Conservation (phyloP, 1,140 invertebrate genomes). For the Hydropsyche tenuis region DNA sequence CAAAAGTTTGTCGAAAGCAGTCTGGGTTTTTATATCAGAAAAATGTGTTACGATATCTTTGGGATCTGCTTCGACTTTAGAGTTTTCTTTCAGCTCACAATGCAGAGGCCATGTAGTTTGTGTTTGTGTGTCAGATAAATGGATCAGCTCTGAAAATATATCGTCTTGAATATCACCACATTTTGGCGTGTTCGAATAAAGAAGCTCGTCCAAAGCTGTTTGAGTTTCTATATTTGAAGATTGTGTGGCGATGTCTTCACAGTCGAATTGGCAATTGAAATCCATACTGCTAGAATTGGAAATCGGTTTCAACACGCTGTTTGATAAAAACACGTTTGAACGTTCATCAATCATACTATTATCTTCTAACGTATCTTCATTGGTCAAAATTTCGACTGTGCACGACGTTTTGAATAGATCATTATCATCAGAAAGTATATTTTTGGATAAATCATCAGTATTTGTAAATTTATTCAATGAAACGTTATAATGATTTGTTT, state of each 20-base stretch:
- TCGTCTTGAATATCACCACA: conserved; percentile 3
- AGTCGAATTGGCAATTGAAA: conserved; percentile 21
- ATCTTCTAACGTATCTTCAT: too few species aligned
- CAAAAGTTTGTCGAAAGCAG: conserved; percentile 29
- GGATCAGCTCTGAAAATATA: conserved; percentile 30
- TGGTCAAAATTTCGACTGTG: too few species aligned
- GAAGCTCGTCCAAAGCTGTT: conserved; percentile 39
- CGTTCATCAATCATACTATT: too few species aligned
- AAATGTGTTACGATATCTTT: too few species aligned
- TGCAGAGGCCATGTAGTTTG: conserved; percentile 10
- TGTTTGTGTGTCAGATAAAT: conserved; percentile 33
- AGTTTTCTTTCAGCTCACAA: background rate
- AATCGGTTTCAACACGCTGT: too few species aligned
- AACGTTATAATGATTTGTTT: too few species aligned
- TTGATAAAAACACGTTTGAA: too few species aligned
- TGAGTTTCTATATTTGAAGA: conserved; percentile 41
- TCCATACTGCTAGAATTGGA: background rate
- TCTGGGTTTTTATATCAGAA: conserved; percentile 37
- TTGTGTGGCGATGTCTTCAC: conserved; percentile 3
- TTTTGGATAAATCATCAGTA: too few species aligned
- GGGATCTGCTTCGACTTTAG: background rate
- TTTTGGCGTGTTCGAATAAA: conserved; percentile 27
- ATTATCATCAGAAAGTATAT: too few species aligned
- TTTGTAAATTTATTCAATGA: too few species aligned
- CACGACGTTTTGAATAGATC: too few species aligned